Base-by-base conservation (phyloP, 2,888 invertebrate species). In the Tipula unca region DNA sequence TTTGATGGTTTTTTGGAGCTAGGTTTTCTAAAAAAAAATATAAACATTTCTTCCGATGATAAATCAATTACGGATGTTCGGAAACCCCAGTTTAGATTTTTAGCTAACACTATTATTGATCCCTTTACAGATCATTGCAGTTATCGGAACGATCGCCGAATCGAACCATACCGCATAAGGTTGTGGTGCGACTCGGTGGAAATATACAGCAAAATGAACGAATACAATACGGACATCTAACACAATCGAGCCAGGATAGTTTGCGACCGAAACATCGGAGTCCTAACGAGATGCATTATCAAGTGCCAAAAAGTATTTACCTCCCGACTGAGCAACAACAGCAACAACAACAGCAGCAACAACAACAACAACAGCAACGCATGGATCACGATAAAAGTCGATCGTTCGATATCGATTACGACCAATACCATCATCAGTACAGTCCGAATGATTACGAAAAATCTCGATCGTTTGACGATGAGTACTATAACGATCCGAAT, bases 111-210 rank as follows among this genome's bases (percentile, higher is more conserved):
- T 36, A 42, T 83, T 36, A 42, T 83, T 35, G 0, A 14, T 42
- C 1, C 20, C 29, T 39, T 36, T 85, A 84, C 87, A 92, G 94
- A 88, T 94, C 94, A 87, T 90, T 94, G 32, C 94, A 94, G 88
- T 90, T 94, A 32, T 94, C 93, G 0, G 94, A 94, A 88, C 91
- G 92, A 48, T 93, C 93, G 0, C 92, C 93, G 0, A 92, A 90
- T 86, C 90, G 91, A 85, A 88, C 88, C 14, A 86, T 86, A 83
- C 86, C 86, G 85, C 91, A 91, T 86, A 91, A 90, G 87, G 89
- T 90, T 17, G 88, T 90, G 8, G 89, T 90, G 0, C 89, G 89
- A 25, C 89, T 90, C 25, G 89, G 39, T 35, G 36, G 36, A 1
- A 32, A 84, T 20, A 35, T 20, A 1, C 32, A 84, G 14, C 20